These are phyloP conservation scores for Plagodis dolabraria DNA, from an alignment of 2,888 invertebrate genomes.

Conservation along the genomic window DNA sequence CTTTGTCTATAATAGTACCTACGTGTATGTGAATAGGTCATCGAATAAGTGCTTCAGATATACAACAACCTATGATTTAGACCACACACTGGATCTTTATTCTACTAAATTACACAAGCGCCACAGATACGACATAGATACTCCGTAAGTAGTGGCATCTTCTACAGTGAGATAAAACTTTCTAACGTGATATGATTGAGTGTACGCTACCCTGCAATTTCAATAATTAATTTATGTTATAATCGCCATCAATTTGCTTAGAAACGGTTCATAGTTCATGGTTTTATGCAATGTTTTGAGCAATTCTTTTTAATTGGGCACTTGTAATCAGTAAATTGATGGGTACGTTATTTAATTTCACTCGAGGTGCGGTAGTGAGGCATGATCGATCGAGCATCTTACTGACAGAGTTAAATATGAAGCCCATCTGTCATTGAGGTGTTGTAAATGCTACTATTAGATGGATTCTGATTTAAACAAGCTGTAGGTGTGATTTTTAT, in stretches of 20 bases:
- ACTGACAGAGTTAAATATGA: slow-evolving; percentile 32
- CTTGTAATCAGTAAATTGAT: slow-evolving; percentile 47
- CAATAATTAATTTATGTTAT: slow-evolving; percentile 58
- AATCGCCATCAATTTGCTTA: slow-evolving; percentile 54
- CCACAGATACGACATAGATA: background rate
- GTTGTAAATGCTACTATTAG: slow-evolving; percentile 33
- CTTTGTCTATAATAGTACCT: background rate
- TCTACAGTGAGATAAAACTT: slow-evolving; percentile 40
- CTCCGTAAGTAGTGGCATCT: background rate
- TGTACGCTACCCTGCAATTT: slow-evolving; percentile 52
- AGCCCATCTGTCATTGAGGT: slow-evolving; percentile 33
- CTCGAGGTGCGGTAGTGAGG: slow-evolving; percentile 23
- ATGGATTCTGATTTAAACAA: slow-evolving; percentile 30
- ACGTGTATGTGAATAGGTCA: background rate
- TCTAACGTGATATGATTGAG: slow-evolving; percentile 57
- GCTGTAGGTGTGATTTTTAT: slow-evolving; percentile 24
- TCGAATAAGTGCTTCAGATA: background rate
- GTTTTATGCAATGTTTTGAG: slow-evolving; percentile 53
- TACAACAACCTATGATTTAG: slow-evolving; percentile 20
- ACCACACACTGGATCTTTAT: slow-evolving; percentile 26
- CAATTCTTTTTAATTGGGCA: slow-evolving; percentile 56
- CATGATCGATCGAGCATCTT: slow-evolving; percentile 32
- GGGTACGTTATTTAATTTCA: slow-evolving; percentile 44
- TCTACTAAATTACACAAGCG: slow-evolving; percentile 23
- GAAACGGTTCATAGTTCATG: slow-evolving; percentile 61